phyloP scores from a whole-genome alignment of 2,888 invertebrate genomes.

The Thera obeliscata region DNA sequence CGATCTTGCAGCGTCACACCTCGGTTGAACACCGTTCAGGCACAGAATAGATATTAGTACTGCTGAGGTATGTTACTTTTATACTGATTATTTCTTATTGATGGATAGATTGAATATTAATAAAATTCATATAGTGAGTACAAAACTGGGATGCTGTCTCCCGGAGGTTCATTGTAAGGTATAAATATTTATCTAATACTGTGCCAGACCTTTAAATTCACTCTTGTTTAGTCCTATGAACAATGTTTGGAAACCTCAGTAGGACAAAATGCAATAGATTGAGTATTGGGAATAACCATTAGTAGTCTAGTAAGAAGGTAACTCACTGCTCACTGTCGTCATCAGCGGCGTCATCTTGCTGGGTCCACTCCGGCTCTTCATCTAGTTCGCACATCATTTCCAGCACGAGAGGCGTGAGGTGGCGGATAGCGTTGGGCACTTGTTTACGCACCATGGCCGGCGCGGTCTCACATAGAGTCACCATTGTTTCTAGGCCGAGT shows the following conservation, averaged over 20 bases:
- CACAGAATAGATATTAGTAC: no score
- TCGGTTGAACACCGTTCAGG: background rate
- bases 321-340: conserved; percentile 94
- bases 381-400: conserved; percentile 98
- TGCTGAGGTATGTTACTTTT: no score
- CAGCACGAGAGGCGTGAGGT: conserved; percentile 92
- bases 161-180: background rate
- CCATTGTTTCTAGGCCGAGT: conserved; percentile 94
- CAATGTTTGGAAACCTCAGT: no score
- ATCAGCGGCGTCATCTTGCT: conserved; percentile 93
- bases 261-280: no score
- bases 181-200: background rate
- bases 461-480: conserved; percentile 95
- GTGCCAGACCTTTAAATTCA: background rate
- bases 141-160: no score
- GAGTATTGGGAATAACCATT: background rate
- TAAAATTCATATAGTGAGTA: no score
- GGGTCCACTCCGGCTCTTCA: conserved; percentile 95
- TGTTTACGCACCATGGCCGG: conserved; percentile 98
- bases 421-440: conserved; percentile 92
- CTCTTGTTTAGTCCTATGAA: no score
- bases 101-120: no score
- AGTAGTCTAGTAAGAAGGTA: conserved; percentile 6
- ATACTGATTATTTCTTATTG: background rate
- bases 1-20: background rate